Percentiles rank a stretch among this genome's conserved stretches.
Conservation (phyloP, 2,888 invertebrate genomes). For the Ellobium chinense region DNA sequence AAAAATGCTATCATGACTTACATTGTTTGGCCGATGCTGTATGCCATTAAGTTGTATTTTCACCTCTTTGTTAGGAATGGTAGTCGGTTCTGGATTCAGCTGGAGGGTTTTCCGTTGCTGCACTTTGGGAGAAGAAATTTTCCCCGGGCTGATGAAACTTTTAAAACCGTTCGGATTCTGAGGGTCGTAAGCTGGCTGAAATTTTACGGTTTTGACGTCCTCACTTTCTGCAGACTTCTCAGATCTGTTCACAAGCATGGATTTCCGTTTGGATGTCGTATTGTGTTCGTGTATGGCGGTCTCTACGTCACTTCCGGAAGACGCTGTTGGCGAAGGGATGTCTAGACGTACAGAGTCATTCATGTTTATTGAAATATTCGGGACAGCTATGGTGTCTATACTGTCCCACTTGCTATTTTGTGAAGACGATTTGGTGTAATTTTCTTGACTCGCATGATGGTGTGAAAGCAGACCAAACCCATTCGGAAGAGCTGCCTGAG, state of each 20-base stretch:
- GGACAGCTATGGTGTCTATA: background rate
- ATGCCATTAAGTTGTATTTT: no score
- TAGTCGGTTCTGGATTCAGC: background rate
- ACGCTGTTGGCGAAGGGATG: background rate
- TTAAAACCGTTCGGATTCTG: background rate
- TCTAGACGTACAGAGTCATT: background rate
- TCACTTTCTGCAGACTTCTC: background rate
- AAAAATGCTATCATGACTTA: no score
- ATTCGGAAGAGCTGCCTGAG: background rate
- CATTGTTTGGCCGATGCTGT: no score
- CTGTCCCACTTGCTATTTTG: background rate
- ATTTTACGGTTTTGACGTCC: background rate
- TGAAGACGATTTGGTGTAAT: background rate
- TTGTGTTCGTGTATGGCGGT: no score
- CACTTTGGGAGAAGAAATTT: background rate
- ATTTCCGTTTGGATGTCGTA: background rate
- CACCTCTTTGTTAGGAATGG: background rate
- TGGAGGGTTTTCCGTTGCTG: background rate
- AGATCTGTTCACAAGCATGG: background rate
- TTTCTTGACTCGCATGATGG: background rate
- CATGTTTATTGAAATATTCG: background rate
- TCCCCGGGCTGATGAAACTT: background rate
- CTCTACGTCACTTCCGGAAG: background rate
- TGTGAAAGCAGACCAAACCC: no score
- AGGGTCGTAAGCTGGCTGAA: background rate